Evolutionary conservation across 2,888 invertebrate genomes (phyloP).

Genomic region (Danaus chrysippus): DNA sequence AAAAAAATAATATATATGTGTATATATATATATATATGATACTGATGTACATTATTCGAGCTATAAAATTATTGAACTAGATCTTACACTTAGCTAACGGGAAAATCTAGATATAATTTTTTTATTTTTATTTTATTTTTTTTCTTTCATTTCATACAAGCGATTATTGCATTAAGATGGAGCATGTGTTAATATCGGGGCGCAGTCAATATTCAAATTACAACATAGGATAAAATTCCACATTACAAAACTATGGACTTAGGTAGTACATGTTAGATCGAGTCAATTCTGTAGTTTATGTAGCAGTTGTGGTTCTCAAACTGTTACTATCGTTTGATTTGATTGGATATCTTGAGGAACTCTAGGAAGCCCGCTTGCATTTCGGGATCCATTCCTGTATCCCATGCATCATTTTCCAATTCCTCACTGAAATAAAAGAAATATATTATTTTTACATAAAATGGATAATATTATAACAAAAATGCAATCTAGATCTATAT

Average conservation of each 20-base stretch:
- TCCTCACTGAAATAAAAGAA: conserved; percentile 57
- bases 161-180: conserved; percentile 3
- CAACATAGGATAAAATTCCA: too few relatives aligned
- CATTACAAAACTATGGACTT: too few relatives aligned
- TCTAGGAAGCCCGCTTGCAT: conserved; percentile 75
- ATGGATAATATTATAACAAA: too few relatives aligned
- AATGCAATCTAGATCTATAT: too few relatives aligned
- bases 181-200: neutral
- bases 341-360: conserved; percentile 75
- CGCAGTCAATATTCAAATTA: too few relatives aligned
- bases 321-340: conserved; percentile 71
- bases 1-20: conserved; percentile 23
- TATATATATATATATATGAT: conserved; percentile 14
- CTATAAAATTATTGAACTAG: conserved; percentile 31
- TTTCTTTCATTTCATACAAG: neutral
- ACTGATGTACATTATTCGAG: conserved; percentile 30
- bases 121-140: neutral
- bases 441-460: too few relatives aligned
- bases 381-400: conserved; percentile 74
- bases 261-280: too few relatives aligned
- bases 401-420: conserved; percentile 73
- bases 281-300: conserved; percentile 39
- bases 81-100: conserved; percentile 15
- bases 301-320: conserved; percentile 23
- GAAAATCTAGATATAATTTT: conserved; percentile 19